These are phyloP conservation scores for Accipiter cooperii DNA, from an alignment of 2,113 vertebrate species.

Conservation along the genomic window DNA sequence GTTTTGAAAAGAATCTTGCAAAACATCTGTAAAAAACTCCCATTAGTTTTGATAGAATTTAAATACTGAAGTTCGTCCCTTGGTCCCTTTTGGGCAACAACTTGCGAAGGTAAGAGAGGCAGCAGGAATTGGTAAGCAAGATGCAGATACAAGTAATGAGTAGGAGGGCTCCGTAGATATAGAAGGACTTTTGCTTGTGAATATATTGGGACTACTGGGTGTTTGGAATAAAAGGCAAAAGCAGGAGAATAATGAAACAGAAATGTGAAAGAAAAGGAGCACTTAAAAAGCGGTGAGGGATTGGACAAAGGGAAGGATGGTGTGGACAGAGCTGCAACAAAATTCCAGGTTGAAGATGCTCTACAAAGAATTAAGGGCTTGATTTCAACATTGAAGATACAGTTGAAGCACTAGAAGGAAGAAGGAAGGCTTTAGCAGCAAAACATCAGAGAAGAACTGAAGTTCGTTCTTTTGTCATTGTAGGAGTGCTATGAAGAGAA, in stretches of 20 bases:
- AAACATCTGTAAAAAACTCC: background rate
- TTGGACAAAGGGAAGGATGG: background rate
- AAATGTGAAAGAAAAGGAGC: background rate
- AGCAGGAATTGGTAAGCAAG: background rate
- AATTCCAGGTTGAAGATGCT: background rate
- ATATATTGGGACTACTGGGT: background rate
- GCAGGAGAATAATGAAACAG: background rate
- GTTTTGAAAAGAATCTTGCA: background rate
- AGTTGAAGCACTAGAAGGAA: background rate
- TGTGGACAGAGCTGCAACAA: background rate
- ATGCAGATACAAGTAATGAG: background rate
- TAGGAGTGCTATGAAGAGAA: background rate
- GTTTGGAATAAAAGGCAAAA: background rate
- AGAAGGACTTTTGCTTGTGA: background rate
- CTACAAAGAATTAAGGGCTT: background rate
- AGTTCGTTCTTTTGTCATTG: background rate
- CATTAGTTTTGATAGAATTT: background rate
- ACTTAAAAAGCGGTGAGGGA: background rate
- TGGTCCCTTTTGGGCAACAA: background rate
- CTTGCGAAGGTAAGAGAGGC: background rate
- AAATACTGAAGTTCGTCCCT: background rate
- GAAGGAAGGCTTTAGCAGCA: background rate
- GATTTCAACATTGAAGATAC: background rate
- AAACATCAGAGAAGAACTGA: background rate
- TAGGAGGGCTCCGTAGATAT: background rate